Percentiles rank a stretch among this genome's conserved stretches.
phyloP scores from a whole-genome alignment of 2,797 vertebrate species.

The Phalanger gymnotis region DNA sequence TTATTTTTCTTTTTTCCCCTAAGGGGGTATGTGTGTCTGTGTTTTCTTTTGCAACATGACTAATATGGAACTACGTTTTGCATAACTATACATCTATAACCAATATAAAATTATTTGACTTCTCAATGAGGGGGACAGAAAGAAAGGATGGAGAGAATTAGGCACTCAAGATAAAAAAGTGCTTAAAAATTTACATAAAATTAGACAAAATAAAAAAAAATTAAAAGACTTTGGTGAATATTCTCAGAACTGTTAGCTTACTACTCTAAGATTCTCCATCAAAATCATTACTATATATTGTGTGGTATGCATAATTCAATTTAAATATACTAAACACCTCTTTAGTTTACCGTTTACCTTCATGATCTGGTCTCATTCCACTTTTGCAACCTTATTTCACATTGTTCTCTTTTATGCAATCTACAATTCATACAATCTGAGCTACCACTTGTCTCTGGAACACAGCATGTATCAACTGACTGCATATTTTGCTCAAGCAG shows the following conservation, averaged over 20 bases:
- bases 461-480: not conserved
- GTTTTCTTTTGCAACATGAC: too few relatives aligned
- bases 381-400: not conserved
- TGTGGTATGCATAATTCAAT: not conserved
- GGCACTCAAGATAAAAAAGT: not conserved
- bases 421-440: not conserved
- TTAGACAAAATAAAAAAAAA: not conserved
- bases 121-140: not conserved
- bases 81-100: too few relatives aligned
- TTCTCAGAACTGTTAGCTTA: not conserved
- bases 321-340: not conserved
- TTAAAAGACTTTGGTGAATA: not conserved
- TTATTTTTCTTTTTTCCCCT: too few relatives aligned
- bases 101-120: too few relatives aligned
- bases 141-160: not conserved
- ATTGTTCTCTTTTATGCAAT: not conserved
- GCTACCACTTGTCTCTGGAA: not conserved
- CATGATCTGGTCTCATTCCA: not conserved
- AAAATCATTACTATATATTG: not conserved
- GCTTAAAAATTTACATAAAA: not conserved
- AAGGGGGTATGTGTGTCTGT: too few relatives aligned
- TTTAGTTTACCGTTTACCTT: not conserved
- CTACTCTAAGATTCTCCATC: not conserved
- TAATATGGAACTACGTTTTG: too few relatives aligned
- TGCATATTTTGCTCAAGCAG: not conserved